These are phyloP conservation scores for Steatocranus sp. DNA, from an alignment of 2,797 vertebrate genomes.

Conservation along the genomic window DNA sequence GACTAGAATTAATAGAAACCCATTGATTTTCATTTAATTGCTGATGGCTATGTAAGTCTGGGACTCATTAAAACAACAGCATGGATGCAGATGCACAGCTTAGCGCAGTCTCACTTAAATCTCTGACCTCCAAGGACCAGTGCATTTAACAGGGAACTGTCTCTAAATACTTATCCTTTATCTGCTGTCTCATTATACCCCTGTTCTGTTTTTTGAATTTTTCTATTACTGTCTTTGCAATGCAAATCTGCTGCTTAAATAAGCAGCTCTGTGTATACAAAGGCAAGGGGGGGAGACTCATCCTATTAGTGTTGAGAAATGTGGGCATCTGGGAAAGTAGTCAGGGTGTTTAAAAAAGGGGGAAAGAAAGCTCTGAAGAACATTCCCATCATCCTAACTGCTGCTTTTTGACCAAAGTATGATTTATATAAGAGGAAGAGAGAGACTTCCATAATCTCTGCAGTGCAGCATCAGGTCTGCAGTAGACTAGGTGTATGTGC, in stretches of 20 bases:
- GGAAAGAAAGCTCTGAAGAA: background rate
- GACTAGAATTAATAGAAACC: background rate
- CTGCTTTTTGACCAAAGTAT: background rate
- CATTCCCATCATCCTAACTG: constrained; percentile 21
- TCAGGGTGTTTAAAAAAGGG: background rate
- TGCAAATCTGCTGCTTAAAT: constrained; percentile 55
- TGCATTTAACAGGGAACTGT: constrained; percentile 20
- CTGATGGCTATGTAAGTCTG: constrained; percentile 7
- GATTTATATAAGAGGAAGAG: constrained; percentile 22
- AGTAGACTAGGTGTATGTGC: constrained; percentile 42
- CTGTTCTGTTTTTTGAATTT: constrained; percentile 32
- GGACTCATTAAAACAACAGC: constrained; percentile 33
- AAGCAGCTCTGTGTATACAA: constrained; percentile 48
- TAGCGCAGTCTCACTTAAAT: background rate
- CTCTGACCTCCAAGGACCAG: constrained; percentile 48
- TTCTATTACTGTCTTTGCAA: constrained; percentile 45
- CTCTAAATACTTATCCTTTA: constrained; percentile 57
- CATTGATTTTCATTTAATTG: constrained; percentile 27
- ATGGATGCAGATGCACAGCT: constrained; percentile 2
- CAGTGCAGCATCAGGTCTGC: constrained; percentile 40
- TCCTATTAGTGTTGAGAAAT: constrained; percentile 49
- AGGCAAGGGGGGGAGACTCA: background rate
- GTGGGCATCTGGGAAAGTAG: constrained; percentile 22
- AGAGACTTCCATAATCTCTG: constrained; percentile 35
- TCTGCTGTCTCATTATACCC: constrained; percentile 54